Evolutionary conservation across 2,888 invertebrate species (phyloP), one percentile per base, ranked within the genome.

Genomic region (Ophion slaviceki): DNA sequence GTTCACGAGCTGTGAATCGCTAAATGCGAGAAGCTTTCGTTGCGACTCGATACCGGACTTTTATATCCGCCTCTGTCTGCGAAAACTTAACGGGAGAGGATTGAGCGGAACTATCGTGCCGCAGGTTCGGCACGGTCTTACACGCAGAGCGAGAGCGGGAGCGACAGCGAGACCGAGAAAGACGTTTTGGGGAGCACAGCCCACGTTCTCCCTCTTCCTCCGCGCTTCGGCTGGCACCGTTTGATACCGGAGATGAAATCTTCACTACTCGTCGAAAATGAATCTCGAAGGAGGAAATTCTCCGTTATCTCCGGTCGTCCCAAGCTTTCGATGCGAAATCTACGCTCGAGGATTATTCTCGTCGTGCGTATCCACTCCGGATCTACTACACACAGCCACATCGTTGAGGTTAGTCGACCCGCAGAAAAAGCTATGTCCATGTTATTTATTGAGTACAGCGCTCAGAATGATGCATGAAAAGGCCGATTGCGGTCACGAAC

Each of bases 161-260:
- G 59, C 20, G 40, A 74, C 64, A n/a, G n/a, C n/a, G 77, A 47
- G 47, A 47, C 14, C 1, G 47, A 14, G 47, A 47, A 2, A 47
- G 14, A 47, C 47, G 40, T 47, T 47, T 1, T 2, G 61, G 62
- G 7, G 71, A 53, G 59, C 17, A 8, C 32, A 40, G 45, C 7
- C 36, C 36, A 66, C 40, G 72, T 67, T 74, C 61, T 40, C 64
- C 28, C 62, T 80, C 85, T 66, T 76, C 61, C 67, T 40, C 59
- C 68, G 76, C 28, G 4, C 8, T 5, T 2, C n/a, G 2, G 40
- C 17, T 36, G 36, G 1, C 14, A 28, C 14, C n/a, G 32, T 47
- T 75, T 59, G 61, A 86, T 81, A 70, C 78, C 80, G 78, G 80
- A 86, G 83, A 86, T 84, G 78, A 75, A 78, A 86, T 84, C 83